Evolutionary conservation across 2,888 invertebrate species (phyloP), one percentile per base, ranked within the genome.

Genomic region (Sylvicola cinctus): DNA sequence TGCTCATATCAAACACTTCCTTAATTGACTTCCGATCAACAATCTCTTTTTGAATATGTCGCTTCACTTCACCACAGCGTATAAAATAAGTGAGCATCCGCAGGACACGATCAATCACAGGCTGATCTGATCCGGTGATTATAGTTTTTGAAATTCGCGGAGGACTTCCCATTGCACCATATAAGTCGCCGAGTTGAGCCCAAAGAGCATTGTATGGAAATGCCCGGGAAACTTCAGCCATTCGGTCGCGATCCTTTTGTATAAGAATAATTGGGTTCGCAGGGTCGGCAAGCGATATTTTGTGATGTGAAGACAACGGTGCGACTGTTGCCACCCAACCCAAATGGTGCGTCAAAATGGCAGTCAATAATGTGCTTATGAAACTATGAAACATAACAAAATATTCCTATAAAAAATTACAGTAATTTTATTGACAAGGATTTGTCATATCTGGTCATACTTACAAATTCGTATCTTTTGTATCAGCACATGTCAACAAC

Each of bases 381-480:
- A 90, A 90, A 60, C 90, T 90, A 65, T 40, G 71, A 70, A 44
- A 46, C 47, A 42, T 45, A 40, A 42, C 36, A 12, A 33, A 31
- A 26, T 15, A 33, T 13, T 31, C 30, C 27, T 28, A 38, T n/a
- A n/a, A n/a, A n/a, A n/a, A n/a, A n/a, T n/a, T n/a, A n/a, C n/a
- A n/a, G n/a, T n/a, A n/a, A n/a, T n/a, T n/a, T n/a, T n/a, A 25
- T 25, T 25, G 8, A 8, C 25, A 25, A 25, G 16, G 33, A 37
- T 33, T 39, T 39, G 33, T 31, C 30, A n/a, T 33, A 27, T 29
- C 35, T 10, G 10, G 34, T 34, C 10, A 40, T 47, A 70, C 81
- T 76, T 61, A 88, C 88, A 88, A 88, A 56, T 87, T 85, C 7
- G 83, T 85, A 43, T 73, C 70, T 55, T 88, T 88, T 17, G 79